Evolutionary conservation across 2,888 invertebrate genomes (phyloP), one percentile per base, ranked within the genome.

Genomic region (Chrysolina americana): DNA sequence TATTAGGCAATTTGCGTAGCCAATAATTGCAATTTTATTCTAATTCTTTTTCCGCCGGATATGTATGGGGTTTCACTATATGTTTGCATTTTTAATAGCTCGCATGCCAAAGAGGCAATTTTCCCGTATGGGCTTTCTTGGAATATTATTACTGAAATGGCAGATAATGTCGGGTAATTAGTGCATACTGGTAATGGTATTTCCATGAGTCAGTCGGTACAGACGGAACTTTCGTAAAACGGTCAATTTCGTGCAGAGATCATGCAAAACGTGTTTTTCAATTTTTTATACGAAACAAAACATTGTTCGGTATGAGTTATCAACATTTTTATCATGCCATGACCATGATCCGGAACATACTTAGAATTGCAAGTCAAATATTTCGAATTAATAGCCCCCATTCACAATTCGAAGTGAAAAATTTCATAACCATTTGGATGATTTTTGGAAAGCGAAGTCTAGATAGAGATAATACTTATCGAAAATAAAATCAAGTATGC

Each of bases 21-120:
- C 56, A 41, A 71, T 76, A 76, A 76, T 74, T 72, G 76, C 62
- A 53, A 71, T 76, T 74, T 76, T 74, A 76, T 76, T 76, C 64
- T 69, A 76, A 76, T 76, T 74, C 71, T 66, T 71, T 74, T 69
- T 76, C 76, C 76, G 74, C 59, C 76, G 76, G 76, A 76, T 71
- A 71, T 64, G 53, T 66, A 50, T 21, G 21, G 21, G 17, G 19
- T 17, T 64, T 44, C 41, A 44, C 21, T 19, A 44, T 41, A 41
- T 65, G 48, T 65, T 65, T 48, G 44, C 48, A 41, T 15, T 66
- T 41, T 36, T 50, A 50, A 23, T 50, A 11, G 47, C 10, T 21
- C 21, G 8, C 23, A 65, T 59, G 28, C 23, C 59, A 9, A 59
- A 59, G 28, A n/a, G 36, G 59, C 11, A 28, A 36, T 28, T 28